phyloP scores from a whole-genome alignment of 2,888 invertebrate species.

The Gonocerus acuteangulatus region DNA sequence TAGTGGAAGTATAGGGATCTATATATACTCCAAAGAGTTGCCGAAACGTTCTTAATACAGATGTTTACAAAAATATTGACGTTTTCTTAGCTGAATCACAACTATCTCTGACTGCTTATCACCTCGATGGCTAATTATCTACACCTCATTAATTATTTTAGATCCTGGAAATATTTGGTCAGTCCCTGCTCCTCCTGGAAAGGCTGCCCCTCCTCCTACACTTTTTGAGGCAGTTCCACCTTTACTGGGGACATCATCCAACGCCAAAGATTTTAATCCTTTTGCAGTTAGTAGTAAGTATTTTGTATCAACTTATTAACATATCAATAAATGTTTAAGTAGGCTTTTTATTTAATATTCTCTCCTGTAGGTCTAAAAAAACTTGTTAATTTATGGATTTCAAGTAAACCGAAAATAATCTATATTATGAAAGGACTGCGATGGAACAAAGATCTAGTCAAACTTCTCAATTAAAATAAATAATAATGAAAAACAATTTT shows the following conservation, averaged over 20 bases:
- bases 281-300: constrained; percentile 28
- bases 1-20: no score
- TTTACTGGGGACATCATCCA: neutral
- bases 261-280: constrained; percentile 26
- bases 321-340: neutral
- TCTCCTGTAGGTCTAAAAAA: neutral
- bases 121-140: no score
- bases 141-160: constrained; percentile 7
- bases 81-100: no score
- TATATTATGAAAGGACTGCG: no score
- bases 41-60: no score
- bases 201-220: neutral
- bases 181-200: neutral
- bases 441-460: no score
- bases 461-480: no score
- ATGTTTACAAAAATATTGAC: no score
- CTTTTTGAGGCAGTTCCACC: neutral
- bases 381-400: neutral
- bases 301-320: neutral
- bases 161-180: constrained; percentile 14
- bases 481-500: no score
- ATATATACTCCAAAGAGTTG: no score
- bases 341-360: neutral
- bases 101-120: no score
- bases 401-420: no score